A percentile compares a stretch with the other conserved stretches of the same genome.
These are phyloP conservation scores for Brienomyrus longianalis DNA, from an alignment of 2,113 vertebrate genomes.

Conservation along the genomic window DNA sequence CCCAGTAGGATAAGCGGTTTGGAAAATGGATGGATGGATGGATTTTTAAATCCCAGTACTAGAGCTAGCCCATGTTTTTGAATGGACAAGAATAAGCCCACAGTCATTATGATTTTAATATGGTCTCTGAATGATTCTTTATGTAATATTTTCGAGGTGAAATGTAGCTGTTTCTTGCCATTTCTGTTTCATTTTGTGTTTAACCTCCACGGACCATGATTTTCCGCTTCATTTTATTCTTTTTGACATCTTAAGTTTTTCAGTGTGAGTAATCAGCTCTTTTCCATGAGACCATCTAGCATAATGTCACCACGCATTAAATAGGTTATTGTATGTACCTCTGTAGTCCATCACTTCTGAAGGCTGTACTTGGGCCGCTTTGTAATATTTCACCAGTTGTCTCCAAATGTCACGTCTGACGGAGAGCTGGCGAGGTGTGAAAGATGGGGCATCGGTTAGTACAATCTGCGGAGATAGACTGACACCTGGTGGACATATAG, in stretches of 20 bases:
- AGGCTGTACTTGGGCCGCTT: not conserved
- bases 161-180: not conserved
- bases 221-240: not conserved
- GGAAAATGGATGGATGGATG: too few relatives aligned
- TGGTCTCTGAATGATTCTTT: not conserved
- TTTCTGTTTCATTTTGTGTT: not conserved
- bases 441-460: not conserved
- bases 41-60: not conserved
- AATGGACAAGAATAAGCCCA: not conserved
- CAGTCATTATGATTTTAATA: not conserved
- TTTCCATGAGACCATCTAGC: not conserved
- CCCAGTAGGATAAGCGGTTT: too few relatives aligned
- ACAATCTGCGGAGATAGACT: not conserved
- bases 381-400: not conserved
- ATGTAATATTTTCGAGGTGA: not conserved
- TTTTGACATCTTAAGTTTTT: not conserved
- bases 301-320: not conserved
- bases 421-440: not conserved
- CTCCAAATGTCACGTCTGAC: not conserved
- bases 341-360: not conserved
- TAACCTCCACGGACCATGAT: not conserved
- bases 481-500: not conserved
- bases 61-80: not conserved
- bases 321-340: not conserved
- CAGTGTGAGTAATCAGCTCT: not conserved